Base-by-base conservation (phyloP, 2,888 invertebrate genomes). In the Heteromyza rotundicornis region DNA sequence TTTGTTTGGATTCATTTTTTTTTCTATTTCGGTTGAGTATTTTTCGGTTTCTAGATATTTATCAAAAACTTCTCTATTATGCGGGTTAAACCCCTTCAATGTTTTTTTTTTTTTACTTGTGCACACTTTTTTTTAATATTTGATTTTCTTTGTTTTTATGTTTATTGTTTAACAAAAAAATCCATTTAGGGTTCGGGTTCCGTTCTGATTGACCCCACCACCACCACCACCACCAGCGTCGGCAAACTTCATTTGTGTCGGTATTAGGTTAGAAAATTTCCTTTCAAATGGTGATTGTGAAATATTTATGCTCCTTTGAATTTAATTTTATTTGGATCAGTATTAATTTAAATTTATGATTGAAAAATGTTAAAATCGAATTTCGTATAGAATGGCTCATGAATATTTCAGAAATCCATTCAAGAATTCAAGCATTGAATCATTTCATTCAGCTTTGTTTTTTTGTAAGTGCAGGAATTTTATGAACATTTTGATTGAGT, bases 41-140 rank as follows among this genome's bases (percentile, higher is more conserved):
- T 77, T 77, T 76, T 72, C 68, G 75, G 71, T 12, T 8, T 5
- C 32, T 32, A 32, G 32, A 32, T n/a, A n/a, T n/a, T n/a, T n/a
- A n/a, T n/a, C 5, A n/a, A 7, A 74, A 73, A 76, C 74, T 76
- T 74, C 74, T 77, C 76, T 75, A 77, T 77, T 77, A 77, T 77
- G 75, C 76, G 70, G 72, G 74, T 70, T 75, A 68, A 65, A 68
- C 64, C 74, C 67, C 68, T 73, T 70, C 67, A 54, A 19, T 19
- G 24, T 36, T 19, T 52, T 40, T 58, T 69, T 60, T 49, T 49
- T 54, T 58, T 62, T 36, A 35, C 27, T 60, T 52, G 52, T 64
- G 49, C 61, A 64, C 65, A 55, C 52, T 60, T 58, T 63, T 52
- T 36, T 36, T 19, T 20, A 36, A 55, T 55, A 36, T 35, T 55